Conservation (phyloP, 2,113 vertebrate genomes). For the Pipa parva region DNA sequence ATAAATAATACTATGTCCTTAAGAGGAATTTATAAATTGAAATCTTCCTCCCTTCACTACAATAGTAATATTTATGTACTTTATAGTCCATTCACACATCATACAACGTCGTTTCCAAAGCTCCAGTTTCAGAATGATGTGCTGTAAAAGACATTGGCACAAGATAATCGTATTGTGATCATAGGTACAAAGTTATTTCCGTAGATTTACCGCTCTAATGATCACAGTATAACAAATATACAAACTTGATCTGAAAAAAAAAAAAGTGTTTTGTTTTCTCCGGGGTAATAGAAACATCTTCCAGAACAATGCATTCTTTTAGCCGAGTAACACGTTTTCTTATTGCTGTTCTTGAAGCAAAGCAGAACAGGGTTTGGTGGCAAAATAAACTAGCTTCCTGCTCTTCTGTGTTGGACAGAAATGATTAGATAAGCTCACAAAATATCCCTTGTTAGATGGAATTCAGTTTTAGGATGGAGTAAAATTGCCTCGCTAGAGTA, state of each 20-base stretch:
- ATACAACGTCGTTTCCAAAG: too few species aligned
- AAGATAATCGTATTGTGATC: not conserved
- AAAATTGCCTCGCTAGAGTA: not conserved
- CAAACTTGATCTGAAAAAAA: not conserved
- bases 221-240: not conserved
- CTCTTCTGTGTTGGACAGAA: conserved; percentile 6
- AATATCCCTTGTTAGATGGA: not conserved
- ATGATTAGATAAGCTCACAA: not conserved
- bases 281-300: not conserved
- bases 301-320: not conserved
- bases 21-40: too few species aligned
- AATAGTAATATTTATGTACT: too few species aligned
- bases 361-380: not conserved
- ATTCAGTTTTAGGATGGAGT: not conserved
- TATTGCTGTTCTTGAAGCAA: not conserved
- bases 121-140: too few species aligned
- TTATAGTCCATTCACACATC: too few species aligned
- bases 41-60: too few species aligned
- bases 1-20: too few species aligned
- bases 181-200: not conserved
- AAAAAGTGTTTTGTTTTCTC: not conserved
- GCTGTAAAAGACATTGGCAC: too few species aligned
- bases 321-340: conserved; percentile 1
- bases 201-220: not conserved
- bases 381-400: conserved; percentile 7